Conservation (phyloP, 64 coral and sea anemone species). For the Astreopora myriophthalma region DNA sequence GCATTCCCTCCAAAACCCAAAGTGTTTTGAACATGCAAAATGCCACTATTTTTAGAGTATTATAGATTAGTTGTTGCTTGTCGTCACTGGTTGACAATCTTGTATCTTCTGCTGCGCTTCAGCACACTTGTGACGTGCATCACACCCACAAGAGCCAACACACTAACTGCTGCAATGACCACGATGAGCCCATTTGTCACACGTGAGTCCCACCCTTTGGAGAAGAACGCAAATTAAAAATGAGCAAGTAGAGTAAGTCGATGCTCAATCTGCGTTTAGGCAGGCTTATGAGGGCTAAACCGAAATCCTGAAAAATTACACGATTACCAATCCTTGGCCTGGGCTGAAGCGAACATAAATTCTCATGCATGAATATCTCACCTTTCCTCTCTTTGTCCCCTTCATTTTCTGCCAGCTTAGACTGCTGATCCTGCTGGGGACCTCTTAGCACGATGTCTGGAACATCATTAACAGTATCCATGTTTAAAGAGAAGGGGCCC, state of each 20-base stretch:
- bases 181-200: constrained; percentile 32
- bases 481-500: constrained; percentile 53
- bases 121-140: constrained; percentile 50
- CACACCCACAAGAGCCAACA: constrained; percentile 58
- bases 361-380: not conserved
- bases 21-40: no score
- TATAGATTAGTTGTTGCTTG: no score
- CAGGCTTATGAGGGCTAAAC: no score
- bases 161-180: constrained; percentile 8
- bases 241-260: not conserved
- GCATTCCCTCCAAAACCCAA: no score
- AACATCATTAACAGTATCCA: not conserved
- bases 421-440: constrained; percentile 16
- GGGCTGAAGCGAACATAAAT: no score
- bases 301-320: no score
- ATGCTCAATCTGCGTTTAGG: no score
- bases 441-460: not conserved
- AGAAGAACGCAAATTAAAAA: not conserved
- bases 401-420: not conserved
- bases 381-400: not conserved
- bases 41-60: no score
- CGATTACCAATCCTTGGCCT: no score
- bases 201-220: constrained; percentile 15
- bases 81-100: constrained; percentile 11
- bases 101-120: constrained; percentile 49